These are phyloP conservation scores for Panulirus ornatus DNA, from an alignment of 1,140 invertebrate genomes.

Conservation along the genomic window DNA sequence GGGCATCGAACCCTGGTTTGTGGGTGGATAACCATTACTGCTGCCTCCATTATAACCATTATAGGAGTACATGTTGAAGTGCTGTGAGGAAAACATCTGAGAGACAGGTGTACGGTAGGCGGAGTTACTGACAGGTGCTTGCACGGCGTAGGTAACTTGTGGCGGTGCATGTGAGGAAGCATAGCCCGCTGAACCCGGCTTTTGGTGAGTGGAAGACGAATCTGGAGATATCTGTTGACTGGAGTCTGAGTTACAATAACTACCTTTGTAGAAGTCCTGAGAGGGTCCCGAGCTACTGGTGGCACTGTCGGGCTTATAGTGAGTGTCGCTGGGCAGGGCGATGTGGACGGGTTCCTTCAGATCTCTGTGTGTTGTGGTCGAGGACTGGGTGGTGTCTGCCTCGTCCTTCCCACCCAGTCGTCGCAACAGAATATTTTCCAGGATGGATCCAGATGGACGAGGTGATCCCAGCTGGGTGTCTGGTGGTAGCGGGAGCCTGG, in stretches of 20 bases:
- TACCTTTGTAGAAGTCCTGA: constrained; percentile 59
- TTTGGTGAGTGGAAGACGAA: constrained; percentile 76
- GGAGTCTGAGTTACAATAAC: constrained; percentile 48
- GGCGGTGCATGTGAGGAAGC: constrained; percentile 81
- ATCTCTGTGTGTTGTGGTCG: constrained; percentile 38
- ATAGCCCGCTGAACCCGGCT: constrained; percentile 80
- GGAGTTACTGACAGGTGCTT: constrained; percentile 75
- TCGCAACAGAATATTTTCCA: constrained; percentile 72
- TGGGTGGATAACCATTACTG: constrained; percentile 27
- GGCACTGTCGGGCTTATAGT: constrained; percentile 67
- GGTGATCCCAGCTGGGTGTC: constrained; percentile 66
- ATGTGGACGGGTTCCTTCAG: constrained; percentile 71
- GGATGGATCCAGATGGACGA: constrained; percentile 65
- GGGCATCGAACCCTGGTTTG: constrained; percentile 56
- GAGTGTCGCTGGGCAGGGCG: constrained; percentile 62
- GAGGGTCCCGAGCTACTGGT: constrained; percentile 37
- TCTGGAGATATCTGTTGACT: constrained; percentile 70
- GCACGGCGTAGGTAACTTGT: constrained; percentile 44
- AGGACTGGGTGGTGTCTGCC: constrained; percentile 55
- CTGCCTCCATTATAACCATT: constrained; percentile 63
- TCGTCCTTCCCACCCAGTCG: constrained; percentile 69
- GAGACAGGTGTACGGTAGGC: constrained; percentile 61
- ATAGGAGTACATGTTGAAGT: constrained; percentile 73
- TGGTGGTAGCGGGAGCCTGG: constrained; percentile 51
- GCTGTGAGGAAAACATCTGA: constrained; percentile 61